Percentiles rank a stretch among this genome's conserved stretches.
Conservation (phyloP, 35 echinoderm and acorn worm species). For the Hemicentrotus pulcherrimus region DNA sequence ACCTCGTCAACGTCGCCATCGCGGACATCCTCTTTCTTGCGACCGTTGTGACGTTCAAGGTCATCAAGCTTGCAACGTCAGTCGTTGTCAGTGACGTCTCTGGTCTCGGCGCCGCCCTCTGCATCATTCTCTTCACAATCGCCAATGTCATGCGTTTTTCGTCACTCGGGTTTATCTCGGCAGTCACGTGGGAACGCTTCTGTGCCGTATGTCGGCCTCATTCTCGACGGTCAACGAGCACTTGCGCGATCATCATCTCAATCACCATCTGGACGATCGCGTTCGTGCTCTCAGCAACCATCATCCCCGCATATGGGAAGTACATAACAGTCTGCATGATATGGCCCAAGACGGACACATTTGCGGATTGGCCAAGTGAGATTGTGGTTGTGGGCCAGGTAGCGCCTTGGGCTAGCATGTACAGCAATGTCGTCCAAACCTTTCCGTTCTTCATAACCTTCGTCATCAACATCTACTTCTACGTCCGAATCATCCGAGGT, state of each 20-base stretch:
- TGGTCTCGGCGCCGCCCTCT: conserved; percentile 49
- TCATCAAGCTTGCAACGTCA: conserved; percentile 56
- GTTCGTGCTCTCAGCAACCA: conserved; percentile 52
- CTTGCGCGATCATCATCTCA: conserved; percentile 49
- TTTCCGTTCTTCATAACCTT: conserved; percentile 69
- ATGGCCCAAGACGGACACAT: conserved; percentile 46
- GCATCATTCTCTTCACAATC: conserved; percentile 56
- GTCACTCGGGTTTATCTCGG: conserved; percentile 67
- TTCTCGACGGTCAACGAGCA: conserved; percentile 58
- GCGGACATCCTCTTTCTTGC: conserved; percentile 73
- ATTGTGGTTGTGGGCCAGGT: conserved; percentile 6
- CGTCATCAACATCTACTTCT: conserved; percentile 58
- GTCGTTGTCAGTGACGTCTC: conserved; percentile 52
- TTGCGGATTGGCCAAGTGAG: conserved; percentile 36
- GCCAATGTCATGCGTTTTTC: conserved; percentile 72
- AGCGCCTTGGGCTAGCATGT: conserved; percentile 16
- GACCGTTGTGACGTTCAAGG: conserved; percentile 62
- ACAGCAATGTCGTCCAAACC: conserved; percentile 55
- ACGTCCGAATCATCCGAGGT: conserved; percentile 69
- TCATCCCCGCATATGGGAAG: conserved; percentile 56
- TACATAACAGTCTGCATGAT: conserved; percentile 46
- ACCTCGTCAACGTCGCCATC: conserved; percentile 74
- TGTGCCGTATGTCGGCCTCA: conserved; percentile 75
- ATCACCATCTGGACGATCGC: conserved; percentile 61
- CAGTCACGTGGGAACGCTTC: conserved; percentile 75